Percentiles rank a stretch among this genome's conserved stretches.
Evolutionary conservation across 2,888 invertebrate genomes (phyloP).

Genomic region (Chalcosyrphus nemorum): DNA sequence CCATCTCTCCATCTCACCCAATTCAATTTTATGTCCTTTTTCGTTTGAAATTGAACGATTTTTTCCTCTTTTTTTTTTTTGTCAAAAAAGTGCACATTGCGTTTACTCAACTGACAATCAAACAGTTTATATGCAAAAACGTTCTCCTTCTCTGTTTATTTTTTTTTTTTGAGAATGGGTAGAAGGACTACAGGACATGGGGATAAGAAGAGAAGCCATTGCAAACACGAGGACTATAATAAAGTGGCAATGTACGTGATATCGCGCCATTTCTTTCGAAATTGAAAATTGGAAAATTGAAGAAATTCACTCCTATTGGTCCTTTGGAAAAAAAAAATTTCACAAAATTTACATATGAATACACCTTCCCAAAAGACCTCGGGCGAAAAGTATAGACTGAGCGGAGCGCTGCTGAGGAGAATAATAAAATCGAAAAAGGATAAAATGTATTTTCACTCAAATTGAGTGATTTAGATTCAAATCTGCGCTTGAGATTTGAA

Average conservation of each 20-base stretch:
- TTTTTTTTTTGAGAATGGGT: neutral
- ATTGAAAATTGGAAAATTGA: conserved; percentile 72
- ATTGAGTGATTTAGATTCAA: conserved; percentile 72
- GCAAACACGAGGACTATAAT: conserved; percentile 52
- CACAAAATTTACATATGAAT: conserved; percentile 68
- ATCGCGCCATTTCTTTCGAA: conserved; percentile 59
- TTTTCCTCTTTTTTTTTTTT: conserved; percentile 13
- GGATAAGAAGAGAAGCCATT: conserved; percentile 40
- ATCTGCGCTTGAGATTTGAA: conserved; percentile 58
- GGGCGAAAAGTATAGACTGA: too few species aligned
- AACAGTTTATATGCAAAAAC: conserved; percentile 72
- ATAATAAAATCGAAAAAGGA: conserved; percentile 72
- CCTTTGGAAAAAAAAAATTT: conserved; percentile 26
- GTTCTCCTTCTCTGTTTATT: conserved; percentile 29
- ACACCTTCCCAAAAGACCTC: too few species aligned
- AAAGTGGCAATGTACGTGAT: conserved; percentile 71
- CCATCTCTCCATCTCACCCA: neutral
- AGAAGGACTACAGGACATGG: conserved; percentile 34
- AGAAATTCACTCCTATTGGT: conserved; percentile 64
- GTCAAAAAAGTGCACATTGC: conserved; percentile 59
- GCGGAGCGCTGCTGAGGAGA: conserved; percentile 54
- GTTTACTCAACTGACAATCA: conserved; percentile 70
- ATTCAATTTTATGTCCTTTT: conserved; percentile 48
- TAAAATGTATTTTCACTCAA: conserved; percentile 73
- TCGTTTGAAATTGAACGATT: conserved; percentile 48